phyloP scores from a whole-genome alignment of 2,113 vertebrate species.

The Ploceus nigricollis region DNA sequence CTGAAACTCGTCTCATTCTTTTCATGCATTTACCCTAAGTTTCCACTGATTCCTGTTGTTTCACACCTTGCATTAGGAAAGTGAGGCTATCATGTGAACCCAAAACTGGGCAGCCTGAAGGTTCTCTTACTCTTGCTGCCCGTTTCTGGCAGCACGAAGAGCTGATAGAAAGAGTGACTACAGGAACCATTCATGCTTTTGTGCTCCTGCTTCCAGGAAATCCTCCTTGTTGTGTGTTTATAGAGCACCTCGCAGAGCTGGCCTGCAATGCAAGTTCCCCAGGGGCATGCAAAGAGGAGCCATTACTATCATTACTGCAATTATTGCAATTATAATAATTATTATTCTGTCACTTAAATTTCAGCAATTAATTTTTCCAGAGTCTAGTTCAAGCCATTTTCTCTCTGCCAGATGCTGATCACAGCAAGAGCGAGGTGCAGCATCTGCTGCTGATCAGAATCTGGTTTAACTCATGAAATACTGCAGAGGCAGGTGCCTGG shows the following conservation, averaged over 20 bases:
- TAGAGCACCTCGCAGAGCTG: neutral
- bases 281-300: neutral
- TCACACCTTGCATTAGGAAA: neutral
- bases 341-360: conserved; percentile 56
- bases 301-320: conserved; percentile 34
- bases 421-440: conserved; percentile 14
- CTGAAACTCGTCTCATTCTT: neutral
- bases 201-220: neutral
- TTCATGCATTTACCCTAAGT: neutral
- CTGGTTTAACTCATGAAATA: conserved; percentile 22
- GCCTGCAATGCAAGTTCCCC: neutral
- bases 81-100: neutral
- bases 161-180: neutral
- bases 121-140: neutral
- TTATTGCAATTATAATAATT: conserved; percentile 58
- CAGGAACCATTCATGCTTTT: accelerated
- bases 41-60: neutral
- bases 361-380: conserved; percentile 61
- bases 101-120: neutral
- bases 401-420: conserved; percentile 54
- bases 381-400: conserved; percentile 45
- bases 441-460: conserved; percentile 34
- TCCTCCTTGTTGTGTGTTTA: conserved; percentile 17
- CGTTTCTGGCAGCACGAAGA: accelerated
- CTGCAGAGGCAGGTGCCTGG: neutral